These are phyloP conservation scores for Napeogenes inachia DNA, from an alignment of 2,888 invertebrate genomes.

Conservation along the genomic window DNA sequence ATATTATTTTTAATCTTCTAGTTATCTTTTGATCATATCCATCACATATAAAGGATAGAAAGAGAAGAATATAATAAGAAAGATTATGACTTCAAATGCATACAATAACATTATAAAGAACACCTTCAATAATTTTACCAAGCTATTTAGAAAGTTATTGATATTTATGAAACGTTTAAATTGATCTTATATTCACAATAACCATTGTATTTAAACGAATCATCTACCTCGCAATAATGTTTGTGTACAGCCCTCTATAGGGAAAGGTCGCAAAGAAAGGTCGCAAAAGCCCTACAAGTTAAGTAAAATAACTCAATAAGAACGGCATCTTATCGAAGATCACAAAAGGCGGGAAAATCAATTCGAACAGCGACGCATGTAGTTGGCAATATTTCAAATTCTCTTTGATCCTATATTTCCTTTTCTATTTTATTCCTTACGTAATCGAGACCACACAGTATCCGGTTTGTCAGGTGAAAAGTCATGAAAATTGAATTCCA, in stretches of 20 bases:
- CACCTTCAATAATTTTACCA: background rate
- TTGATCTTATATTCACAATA: background rate
- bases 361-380: constrained; percentile 58
- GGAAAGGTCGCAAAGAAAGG: background rate
- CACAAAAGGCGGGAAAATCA: constrained; percentile 61
- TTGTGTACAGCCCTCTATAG: background rate
- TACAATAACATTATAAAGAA: no score
- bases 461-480: constrained; percentile 41
- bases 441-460: constrained; percentile 42
- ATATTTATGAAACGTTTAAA: background rate
- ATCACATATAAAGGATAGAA: no score
- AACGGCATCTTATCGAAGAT: constrained; percentile 25
- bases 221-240: background rate
- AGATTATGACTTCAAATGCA: no score
- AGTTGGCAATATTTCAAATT: constrained; percentile 73
- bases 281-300: constrained; percentile 8
- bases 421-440: constrained; percentile 46
- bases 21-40: no score
- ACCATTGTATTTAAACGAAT: constrained; percentile 2
- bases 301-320: constrained; percentile 21
- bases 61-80: no score
- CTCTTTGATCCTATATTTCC: constrained; percentile 65
- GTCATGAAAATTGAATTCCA: constrained; percentile 37
- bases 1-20: no score
- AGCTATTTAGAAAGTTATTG: background rate